Evolutionary conservation across 2,113 vertebrate genomes (phyloP), one percentile per base, ranked within the genome.

Genomic region (Alligator sinensis): DNA sequence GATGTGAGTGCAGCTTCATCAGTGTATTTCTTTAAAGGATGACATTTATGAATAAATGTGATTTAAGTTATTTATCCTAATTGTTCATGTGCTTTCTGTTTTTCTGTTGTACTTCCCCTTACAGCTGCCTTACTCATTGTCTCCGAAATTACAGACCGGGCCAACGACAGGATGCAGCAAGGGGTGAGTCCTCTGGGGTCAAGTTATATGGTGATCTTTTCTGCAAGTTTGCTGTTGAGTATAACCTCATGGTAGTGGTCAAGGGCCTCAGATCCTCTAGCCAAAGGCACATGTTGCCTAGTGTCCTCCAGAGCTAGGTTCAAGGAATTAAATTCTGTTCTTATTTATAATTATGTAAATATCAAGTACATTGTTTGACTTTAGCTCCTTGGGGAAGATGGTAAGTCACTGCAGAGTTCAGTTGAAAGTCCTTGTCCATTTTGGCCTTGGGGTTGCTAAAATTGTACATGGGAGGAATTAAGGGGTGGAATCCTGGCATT

Each of bases 111-210:
- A 28, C 77, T 94, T 96, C 68, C 83, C 91, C 82, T 82, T 28
- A 22, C 98, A 99, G 99, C 98, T 97, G 99, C 98, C 18, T 98
- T 99, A 98, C 98, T 98, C 87, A 98, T 99, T 18, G 96, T 99
- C 96, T 99, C 99, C 78, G 99, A 98, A 96, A 98, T 99, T 90
- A 98, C 99, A 0, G 99, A 99, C 92, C 98, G 97, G 91, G 99
- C 99, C 95, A 99, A 98, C 1, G 99, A 99, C 96, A 98, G 98
- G 96, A 99, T 99, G 97, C 98, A 99, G 85, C 99, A 99, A 88
- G 99, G 99, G 98, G 99, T 99, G 95, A 99, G 99, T 98, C 10
- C 58, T 25, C 27, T 72, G 55, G 17, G 19, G n/a, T 38, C 3
- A 1, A 19, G 47, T 11, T 70, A 55, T 78, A 17, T 83, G 15